Evolutionary conservation across 23 tunicate species (phyloP), one percentile per base, ranked within the genome.

Genomic region (Halocynthia aurantium): DNA sequence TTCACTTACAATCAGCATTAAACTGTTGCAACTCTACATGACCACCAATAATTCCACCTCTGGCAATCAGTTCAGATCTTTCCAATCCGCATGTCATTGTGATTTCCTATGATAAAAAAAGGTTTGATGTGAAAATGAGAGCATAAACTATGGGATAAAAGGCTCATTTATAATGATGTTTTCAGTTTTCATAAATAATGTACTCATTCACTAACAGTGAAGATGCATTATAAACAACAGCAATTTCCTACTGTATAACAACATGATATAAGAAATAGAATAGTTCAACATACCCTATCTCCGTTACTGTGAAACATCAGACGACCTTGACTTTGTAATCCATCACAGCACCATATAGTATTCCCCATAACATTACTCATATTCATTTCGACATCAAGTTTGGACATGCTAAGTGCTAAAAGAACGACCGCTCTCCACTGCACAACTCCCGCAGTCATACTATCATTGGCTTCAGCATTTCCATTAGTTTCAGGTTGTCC

Each of bases 341-440:
- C 91, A 63, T 78, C 84, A 72, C 97, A 87, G 12, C 84, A 76
- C 91, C 84, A 88, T 12, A 94, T 74, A 52, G 98, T 94, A 50
- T 88, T 88, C 52, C 98, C 98, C 87, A 94, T 84, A 7, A 94
- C 98, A 60, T 88, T 94, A 57, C 98, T 81, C 82, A 94, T 94
- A 67, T 84, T 88, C 98, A 94, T 94, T 40, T 84, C 83, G 6
- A 94, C 95, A 22, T 88, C 94, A 50, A 94, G 67, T 21, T 77
- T 65, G 10, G 86, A 75, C 95, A 94, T 84, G 51, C 73, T 73
- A 51, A 88, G 50, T 12, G 76, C 65, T 53, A 73, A 76, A 73
- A 88, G 52, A 40, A 94, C 87, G 7, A 78, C 71, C 49, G 87
- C 88, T 56, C 80, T 54, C 98, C 98, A 94, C 7, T 81, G 65